Evolutionary conservation across 2,113 vertebrate genomes (phyloP).

Genomic region (Campylomormyrus numenius): DNA sequence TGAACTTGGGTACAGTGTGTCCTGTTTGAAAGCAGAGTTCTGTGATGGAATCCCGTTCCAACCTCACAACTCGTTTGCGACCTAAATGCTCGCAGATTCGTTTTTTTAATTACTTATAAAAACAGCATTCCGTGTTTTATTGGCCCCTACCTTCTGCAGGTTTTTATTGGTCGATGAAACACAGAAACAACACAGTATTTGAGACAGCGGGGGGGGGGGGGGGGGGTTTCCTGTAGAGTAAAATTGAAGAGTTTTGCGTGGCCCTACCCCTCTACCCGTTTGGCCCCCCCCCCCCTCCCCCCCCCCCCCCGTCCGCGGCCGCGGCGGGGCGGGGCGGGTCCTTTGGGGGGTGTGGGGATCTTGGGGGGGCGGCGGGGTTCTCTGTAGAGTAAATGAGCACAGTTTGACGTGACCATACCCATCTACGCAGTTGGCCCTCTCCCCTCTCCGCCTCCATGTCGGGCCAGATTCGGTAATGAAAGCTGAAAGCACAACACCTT

Average conservation of each 20-base stretch:
- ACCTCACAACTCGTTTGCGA: not conserved
- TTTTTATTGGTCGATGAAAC: not conserved
- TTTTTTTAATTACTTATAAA: not conserved
- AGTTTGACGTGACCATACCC: not conserved
- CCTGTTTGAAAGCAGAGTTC: not conserved
- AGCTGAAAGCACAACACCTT: not conserved
- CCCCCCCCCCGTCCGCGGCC: too few relatives aligned
- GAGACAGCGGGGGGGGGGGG: not conserved
- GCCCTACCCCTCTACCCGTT: too few relatives aligned
- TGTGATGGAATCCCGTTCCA: not conserved
- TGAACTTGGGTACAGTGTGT: not conserved
- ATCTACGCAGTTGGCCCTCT: not conserved
- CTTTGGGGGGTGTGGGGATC: too few relatives aligned
- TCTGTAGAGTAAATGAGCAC: not conserved
- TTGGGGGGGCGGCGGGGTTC: too few relatives aligned
- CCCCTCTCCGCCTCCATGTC: not conserved
- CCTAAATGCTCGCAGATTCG: not conserved
- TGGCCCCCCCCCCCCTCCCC: too few relatives aligned
- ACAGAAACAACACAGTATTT: not conserved
- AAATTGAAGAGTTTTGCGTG: too few relatives aligned
- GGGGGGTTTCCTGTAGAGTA: not conserved
- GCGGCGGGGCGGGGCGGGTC: too few relatives aligned
- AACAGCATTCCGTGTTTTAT: not conserved
- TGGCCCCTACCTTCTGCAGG: not conserved
- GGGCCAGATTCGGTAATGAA: not conserved